Base-by-base conservation (phyloP, 2,113 vertebrate species). In the Psophia crepitans region DNA sequence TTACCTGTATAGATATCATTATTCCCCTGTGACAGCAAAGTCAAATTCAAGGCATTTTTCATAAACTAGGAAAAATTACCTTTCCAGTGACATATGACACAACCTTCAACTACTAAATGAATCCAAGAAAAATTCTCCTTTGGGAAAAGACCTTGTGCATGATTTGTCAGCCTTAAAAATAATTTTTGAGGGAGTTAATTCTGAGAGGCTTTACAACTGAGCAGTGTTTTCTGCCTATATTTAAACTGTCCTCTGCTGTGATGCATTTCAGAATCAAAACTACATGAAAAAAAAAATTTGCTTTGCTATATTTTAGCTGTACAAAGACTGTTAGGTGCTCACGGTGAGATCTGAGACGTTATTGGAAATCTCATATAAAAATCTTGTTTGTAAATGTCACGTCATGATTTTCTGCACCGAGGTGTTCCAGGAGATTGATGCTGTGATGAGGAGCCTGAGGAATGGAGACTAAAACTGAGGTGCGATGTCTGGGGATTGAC, bases 21-120 rank as follows among this genome's bases (percentile, higher is more conserved):
- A 96, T 98, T 96, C 65, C 79, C 85, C 76, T 95, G 80, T 95
- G 92, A 96, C 96, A 96, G 97, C 93, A 97, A 93, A 97, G 96
- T 96, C 56, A 97, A 96, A 96, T 96, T 77, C 95, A 92, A 97
- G 87, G 84, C 78, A 87, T 97, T 97, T 95, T 87, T 97, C 79
- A 88, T 93, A 74, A 97, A 94, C 87, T 78, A 95, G 86, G 94
- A 96, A 95, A 97, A 97, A 97, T 97, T 97, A 97, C 95, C 92
- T 97, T 97, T 94, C 94, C 66, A 93, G 89, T 93, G 95, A 96
- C 95, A 93, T 81, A 81, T 61, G 76, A 78, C 94, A 97, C 73
- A 97, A 96, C 66, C 93, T 98, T 93, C 75, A 94, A 87, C 63
- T 95, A 63, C 73, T 96, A 97, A 96, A 80, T 94, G 91, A 95